phyloP scores from a whole-genome alignment of 2,888 invertebrate genomes.

The Thymelicus acteon region DNA sequence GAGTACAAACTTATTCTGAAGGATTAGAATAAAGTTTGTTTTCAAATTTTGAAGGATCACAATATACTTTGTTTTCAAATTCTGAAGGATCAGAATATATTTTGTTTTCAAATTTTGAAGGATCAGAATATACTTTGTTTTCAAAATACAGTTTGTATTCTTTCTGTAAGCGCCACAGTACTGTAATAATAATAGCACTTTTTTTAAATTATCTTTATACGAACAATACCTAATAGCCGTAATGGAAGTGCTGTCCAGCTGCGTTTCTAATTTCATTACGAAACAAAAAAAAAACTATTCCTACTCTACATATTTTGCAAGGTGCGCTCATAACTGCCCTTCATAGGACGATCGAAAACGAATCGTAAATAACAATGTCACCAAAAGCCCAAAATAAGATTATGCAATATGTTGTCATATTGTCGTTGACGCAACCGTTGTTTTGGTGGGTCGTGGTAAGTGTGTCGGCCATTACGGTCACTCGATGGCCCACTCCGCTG shows the following conservation, averaged over 20 bases:
- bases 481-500: constrained; percentile 75
- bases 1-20: too few species aligned
- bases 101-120: too few species aligned
- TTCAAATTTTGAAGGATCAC: too few species aligned
- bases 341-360: constrained; percentile 15
- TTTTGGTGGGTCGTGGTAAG: constrained; percentile 81
- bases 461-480: constrained; percentile 81
- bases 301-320: constrained; percentile 22
- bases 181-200: too few species aligned
- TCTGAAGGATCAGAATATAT: too few species aligned
- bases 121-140: too few species aligned
- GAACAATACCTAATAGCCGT: too few species aligned
- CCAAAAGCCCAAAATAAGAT: constrained; percentile 59
- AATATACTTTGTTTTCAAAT: too few species aligned
- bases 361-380: constrained; percentile 48
- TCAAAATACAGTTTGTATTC: too few species aligned
- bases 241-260: background rate
- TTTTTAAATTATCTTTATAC: too few species aligned
- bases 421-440: constrained; percentile 75
- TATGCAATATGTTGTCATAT: constrained; percentile 73
- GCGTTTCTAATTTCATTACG: background rate
- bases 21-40: too few species aligned
- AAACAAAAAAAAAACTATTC: background rate
- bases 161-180: too few species aligned
- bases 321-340: constrained; percentile 15